Evolutionary conservation across 2,113 vertebrate species (phyloP).

Genomic region (Cyrtonyx montezumae): DNA sequence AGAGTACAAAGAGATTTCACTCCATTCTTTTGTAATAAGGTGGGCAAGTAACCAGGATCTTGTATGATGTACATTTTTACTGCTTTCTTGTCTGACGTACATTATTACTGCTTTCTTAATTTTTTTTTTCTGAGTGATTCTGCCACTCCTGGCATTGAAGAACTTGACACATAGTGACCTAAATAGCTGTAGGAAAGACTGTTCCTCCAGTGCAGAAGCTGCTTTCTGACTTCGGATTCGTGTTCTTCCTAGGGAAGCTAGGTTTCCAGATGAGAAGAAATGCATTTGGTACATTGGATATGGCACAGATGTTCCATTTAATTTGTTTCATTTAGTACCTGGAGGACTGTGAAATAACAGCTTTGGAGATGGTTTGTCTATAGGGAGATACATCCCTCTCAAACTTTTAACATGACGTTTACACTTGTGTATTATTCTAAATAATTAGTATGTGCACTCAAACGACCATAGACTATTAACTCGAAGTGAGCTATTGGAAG

Average conservation of each 20-base stretch:
- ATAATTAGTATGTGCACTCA: background rate
- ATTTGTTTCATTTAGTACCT: background rate
- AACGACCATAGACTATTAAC: background rate
- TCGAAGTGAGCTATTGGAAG: background rate
- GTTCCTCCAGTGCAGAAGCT: background rate
- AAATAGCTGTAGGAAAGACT: background rate
- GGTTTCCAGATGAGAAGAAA: background rate
- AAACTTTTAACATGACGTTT: background rate
- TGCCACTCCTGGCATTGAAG: background rate
- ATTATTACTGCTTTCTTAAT: slow-evolving; percentile 13
- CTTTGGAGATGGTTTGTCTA: background rate
- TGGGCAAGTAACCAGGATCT: background rate
- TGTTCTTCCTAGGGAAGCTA: background rate
- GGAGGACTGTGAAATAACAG: background rate
- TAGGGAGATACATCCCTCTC: background rate
- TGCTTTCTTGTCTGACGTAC: background rate
- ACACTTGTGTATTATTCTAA: background rate
- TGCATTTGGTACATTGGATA: background rate
- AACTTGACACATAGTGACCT: background rate
- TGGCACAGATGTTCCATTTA: background rate
- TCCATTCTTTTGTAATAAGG: background rate
- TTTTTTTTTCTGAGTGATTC: background rate
- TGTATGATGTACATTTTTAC: background rate
- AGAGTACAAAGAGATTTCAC: background rate
- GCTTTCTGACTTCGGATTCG: background rate